A percentile compares a stretch with the other conserved stretches of the same genome.
Conservation (phyloP, 1,140 invertebrate species). For the Argopecten irradians region DNA sequence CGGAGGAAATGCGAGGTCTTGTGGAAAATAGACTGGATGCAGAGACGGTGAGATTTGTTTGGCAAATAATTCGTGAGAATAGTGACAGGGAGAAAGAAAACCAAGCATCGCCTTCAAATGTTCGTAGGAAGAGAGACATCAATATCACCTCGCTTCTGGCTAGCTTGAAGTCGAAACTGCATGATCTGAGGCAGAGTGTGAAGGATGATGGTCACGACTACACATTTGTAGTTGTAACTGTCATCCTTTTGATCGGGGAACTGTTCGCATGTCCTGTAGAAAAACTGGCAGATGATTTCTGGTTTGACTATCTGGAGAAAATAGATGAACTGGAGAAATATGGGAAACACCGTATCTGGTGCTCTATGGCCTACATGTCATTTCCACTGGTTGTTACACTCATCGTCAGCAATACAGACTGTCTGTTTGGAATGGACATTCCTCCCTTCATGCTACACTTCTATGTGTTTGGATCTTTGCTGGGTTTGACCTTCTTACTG, state of each 20-base stretch:
- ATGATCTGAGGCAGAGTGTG: conserved; percentile 43
- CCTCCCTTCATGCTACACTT: conserved; percentile 73
- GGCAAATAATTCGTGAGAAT: neutral
- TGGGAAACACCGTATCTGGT: conserved; percentile 72
- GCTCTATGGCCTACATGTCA: conserved; percentile 66
- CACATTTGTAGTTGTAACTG: conserved; percentile 64
- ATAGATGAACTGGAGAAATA: conserved; percentile 75
- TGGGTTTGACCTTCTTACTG: conserved; percentile 64
- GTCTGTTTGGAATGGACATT: conserved; percentile 63
- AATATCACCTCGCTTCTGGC: neutral
- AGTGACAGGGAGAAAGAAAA: neutral
- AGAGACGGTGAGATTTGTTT: conserved; percentile 11
- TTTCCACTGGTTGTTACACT: conserved; percentile 66
- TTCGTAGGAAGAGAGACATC: neutral
- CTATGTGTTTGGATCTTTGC: conserved; percentile 68
- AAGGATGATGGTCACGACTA: conserved; percentile 45
- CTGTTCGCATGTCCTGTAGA: conserved; percentile 70
- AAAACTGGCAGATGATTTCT: conserved; percentile 73
- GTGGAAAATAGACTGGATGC: neutral
- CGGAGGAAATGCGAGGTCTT: neutral
- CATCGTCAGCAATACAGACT: conserved; percentile 68
- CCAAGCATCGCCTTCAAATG: neutral
- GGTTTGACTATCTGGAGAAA: conserved; percentile 75
- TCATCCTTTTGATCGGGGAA: conserved; percentile 68
- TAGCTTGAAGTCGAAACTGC: neutral